Conservation (phyloP, 2,888 invertebrate genomes). For the Tipula unca region DNA sequence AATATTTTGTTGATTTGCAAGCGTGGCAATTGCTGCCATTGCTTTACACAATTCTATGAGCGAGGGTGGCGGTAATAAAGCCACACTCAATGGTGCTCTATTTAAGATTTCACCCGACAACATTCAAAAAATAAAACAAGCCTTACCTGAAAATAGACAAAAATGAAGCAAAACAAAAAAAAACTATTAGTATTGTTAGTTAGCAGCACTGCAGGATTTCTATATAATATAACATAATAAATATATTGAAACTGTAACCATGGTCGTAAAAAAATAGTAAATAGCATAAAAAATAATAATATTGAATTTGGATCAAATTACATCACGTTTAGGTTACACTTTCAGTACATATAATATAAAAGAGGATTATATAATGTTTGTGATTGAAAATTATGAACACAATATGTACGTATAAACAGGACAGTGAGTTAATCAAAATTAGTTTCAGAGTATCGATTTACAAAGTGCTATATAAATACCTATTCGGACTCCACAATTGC, state of each 20-base stretch:
- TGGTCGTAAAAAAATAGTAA: not conserved
- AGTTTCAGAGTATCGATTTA: not conserved
- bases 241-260: not conserved
- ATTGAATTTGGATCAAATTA: not conserved
- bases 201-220: not conserved
- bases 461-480: not conserved
- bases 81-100: conserved; percentile 30
- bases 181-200: conserved; percentile 9
- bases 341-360: not conserved
- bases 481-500: not conserved
- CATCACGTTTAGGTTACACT: not conserved
- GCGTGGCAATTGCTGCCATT: conserved; percentile 29
- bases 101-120: conserved; percentile 29
- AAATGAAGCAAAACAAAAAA: conserved; percentile 23
- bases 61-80: conserved; percentile 29
- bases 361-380: not conserved
- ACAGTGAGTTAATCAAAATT: not conserved
- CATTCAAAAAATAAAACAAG: conserved; percentile 28
- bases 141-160: conserved; percentile 27
- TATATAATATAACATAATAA: not conserved
- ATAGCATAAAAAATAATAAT: not conserved
- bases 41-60: conserved; percentile 29
- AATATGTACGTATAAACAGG: not conserved
- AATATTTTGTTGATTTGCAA: conserved; percentile 29
- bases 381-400: not conserved